Conservation (phyloP, 2,888 invertebrate genomes). For the Microctonus brassicae region DNA sequence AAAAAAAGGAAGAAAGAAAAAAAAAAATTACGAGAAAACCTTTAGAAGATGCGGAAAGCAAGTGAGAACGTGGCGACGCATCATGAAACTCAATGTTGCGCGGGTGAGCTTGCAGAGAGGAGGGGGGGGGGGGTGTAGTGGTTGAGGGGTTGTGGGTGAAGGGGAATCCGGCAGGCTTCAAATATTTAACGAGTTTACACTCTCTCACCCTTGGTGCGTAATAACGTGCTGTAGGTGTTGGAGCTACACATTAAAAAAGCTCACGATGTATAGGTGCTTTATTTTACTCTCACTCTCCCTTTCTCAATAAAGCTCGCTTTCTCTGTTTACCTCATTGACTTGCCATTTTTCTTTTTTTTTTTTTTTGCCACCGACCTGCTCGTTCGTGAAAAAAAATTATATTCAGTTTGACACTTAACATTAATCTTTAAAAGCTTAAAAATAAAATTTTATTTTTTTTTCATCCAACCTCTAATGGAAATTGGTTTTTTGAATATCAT, state of each 20-base stretch:
- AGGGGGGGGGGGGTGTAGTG: background rate
- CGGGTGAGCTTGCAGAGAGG: background rate
- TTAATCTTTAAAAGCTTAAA: background rate
- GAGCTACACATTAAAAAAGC: conserved; percentile 10
- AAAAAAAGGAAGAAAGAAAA: background rate
- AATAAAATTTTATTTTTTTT: background rate
- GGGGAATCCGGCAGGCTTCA: background rate
- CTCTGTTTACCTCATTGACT: background rate
- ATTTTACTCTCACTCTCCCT: background rate
- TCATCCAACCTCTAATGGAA: background rate
- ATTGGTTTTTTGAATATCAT: background rate
- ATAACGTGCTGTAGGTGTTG: background rate
- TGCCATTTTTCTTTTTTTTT: too few relatives aligned
- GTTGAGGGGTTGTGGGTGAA: background rate
- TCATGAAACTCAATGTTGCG: conserved; percentile 27
- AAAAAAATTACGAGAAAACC: conserved; percentile 8
- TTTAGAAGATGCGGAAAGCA: background rate
- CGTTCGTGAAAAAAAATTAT: background rate
- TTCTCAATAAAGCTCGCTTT: background rate
- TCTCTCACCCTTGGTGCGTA: conserved; percentile 8
- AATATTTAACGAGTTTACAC: conserved; percentile 32
- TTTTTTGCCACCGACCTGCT: too few relatives aligned
- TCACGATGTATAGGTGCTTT: background rate
- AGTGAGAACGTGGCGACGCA: conserved; percentile 18
- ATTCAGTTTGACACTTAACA: background rate